Evolutionary conservation across 2,113 vertebrate genomes (phyloP).

Genomic region (Baryphthengus martii): DNA sequence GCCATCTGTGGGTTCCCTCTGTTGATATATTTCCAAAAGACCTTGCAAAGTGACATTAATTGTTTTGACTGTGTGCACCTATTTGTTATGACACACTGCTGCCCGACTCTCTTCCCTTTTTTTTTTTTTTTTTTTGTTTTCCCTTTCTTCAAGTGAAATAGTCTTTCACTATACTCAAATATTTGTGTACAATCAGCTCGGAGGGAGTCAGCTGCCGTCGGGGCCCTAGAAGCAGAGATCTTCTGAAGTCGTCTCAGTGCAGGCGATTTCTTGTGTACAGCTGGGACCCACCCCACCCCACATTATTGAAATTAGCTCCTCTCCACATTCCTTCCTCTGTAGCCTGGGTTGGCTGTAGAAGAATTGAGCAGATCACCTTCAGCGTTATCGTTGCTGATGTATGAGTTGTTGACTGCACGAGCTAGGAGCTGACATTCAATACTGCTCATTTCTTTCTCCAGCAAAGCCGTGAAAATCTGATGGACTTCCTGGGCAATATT

Average conservation of each 20-base stretch:
- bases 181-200: background rate
- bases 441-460: slow-evolving; percentile 10
- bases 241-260: background rate
- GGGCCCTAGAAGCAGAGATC: background rate
- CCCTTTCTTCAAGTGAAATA: background rate
- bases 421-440: slow-evolving; percentile 19
- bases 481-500: slow-evolving; percentile 62
- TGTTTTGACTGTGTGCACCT: slow-evolving; percentile 67
- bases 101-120: background rate
- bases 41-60: slow-evolving; percentile 72
- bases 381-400: background rate
- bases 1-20: slow-evolving; percentile 69
- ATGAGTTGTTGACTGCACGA: background rate
- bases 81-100: slow-evolving; percentile 6
- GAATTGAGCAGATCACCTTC: slow-evolving; percentile 3
- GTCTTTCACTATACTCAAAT: background rate
- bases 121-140: background rate
- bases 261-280: background rate
- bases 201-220: background rate
- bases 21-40: slow-evolving; percentile 69
- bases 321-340: background rate
- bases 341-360: background rate
- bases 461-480: slow-evolving; percentile 58
- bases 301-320: background rate
- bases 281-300: background rate